Conservation (phyloP, 2,888 invertebrate genomes). For the Perithous albicinctus region DNA sequence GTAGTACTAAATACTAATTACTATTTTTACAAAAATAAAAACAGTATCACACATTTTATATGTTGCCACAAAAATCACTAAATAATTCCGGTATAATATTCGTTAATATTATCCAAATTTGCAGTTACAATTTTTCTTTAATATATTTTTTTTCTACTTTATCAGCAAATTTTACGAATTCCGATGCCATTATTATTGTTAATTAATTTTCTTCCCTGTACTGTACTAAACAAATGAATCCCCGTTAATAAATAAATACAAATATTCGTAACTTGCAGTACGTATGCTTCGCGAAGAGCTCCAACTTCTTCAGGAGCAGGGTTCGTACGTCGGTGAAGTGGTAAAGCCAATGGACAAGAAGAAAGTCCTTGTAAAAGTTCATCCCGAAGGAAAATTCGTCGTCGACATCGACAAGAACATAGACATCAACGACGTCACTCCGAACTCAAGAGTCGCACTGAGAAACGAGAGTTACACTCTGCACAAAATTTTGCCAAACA, state of each 20-base stretch:
- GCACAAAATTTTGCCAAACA: slow-evolving; percentile 99
- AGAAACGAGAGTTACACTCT: slow-evolving; percentile 99
- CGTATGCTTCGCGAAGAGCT: slow-evolving; percentile 98
- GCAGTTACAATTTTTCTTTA: too few relatives aligned
- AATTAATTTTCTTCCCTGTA: too few relatives aligned
- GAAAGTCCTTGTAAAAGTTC: slow-evolving; percentile 99
- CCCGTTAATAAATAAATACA: neutral
- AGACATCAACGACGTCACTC: slow-evolving; percentile 98
- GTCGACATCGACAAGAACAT: slow-evolving; percentile 99
- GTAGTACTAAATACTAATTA: too few relatives aligned
- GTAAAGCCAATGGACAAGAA: slow-evolving; percentile 99
- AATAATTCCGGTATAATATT: too few relatives aligned
- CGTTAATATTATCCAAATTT: too few relatives aligned
- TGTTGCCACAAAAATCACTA: too few relatives aligned
- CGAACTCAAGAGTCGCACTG: slow-evolving; percentile 98
- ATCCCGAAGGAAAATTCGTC: slow-evolving; percentile 99
- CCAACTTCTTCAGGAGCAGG: slow-evolving; percentile 98
- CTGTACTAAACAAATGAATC: too few relatives aligned
- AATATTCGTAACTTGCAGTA: slow-evolving; percentile 86
- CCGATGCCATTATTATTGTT: too few relatives aligned
- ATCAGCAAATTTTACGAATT: too few relatives aligned
- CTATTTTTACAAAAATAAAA: too few relatives aligned
- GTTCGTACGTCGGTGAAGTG: slow-evolving; percentile 99
- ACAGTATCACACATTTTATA: too few relatives aligned
- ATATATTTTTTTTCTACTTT: too few relatives aligned